phyloP scores from a whole-genome alignment of 2,113 vertebrate species.

The Hylia prasina region DNA sequence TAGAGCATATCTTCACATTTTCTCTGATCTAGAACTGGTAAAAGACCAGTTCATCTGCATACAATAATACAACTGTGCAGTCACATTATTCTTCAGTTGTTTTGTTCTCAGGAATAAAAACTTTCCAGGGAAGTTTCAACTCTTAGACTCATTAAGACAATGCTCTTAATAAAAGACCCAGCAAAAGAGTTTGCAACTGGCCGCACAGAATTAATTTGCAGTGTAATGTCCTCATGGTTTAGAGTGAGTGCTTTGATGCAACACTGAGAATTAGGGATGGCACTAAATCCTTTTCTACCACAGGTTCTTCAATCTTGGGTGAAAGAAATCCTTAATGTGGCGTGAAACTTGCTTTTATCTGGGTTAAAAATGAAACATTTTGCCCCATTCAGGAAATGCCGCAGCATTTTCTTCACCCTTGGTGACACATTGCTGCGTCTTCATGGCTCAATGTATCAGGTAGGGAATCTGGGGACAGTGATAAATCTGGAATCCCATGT shows the following conservation, averaged over 20 bases:
- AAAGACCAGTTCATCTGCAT: not conserved
- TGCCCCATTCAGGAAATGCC: not conserved
- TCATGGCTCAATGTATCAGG: not conserved
- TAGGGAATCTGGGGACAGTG: not conserved
- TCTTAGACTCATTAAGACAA: not conserved
- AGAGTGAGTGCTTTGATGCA: not conserved
- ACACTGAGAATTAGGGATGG: not conserved
- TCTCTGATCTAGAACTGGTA: not conserved
- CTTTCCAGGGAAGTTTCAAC: not conserved
- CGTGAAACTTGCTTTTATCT: not conserved
- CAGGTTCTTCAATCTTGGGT: not conserved
- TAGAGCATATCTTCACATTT: not conserved
- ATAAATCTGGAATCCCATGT: not conserved
- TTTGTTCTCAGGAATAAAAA: not conserved
- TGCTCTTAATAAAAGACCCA: not conserved
- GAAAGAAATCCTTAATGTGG: not conserved
- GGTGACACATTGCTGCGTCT: not conserved
- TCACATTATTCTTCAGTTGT: not conserved
- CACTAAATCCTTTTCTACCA: not conserved
- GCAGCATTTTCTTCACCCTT: not conserved
- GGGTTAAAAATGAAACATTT: not conserved
- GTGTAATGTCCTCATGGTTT: not conserved
- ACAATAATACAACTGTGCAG: not conserved
- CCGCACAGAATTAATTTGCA: not conserved
- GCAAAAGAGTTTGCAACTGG: not conserved